These are phyloP conservation scores for Cebidichthys violaceus DNA, from an alignment of 2,113 vertebrate genomes.

Conservation along the genomic window DNA sequence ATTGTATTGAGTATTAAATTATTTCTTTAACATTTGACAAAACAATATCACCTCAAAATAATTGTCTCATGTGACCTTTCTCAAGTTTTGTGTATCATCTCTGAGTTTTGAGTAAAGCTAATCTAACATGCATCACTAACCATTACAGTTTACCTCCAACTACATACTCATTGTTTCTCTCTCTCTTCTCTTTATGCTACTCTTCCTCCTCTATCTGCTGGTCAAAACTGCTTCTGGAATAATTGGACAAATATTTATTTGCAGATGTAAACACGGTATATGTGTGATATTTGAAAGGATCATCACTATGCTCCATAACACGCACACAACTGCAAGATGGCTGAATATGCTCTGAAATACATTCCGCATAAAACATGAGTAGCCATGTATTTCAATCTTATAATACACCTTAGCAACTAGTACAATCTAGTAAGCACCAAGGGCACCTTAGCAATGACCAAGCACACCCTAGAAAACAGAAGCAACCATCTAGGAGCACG, in stretches of 20 bases:
- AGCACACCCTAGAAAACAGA: too few species aligned
- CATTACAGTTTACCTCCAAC: background rate
- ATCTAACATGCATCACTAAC: constrained; percentile 8
- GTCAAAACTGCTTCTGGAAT: constrained; percentile 4
- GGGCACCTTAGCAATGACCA: too few species aligned
- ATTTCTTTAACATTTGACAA: background rate
- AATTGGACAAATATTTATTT: constrained; percentile 44
- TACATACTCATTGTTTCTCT: background rate
- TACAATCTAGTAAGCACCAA: too few species aligned
- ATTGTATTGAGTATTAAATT: background rate
- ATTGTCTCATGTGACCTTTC: background rate
- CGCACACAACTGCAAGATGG: background rate
- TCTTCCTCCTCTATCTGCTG: background rate
- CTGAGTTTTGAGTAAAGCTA: background rate
- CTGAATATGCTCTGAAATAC: background rate
- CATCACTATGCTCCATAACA: background rate
- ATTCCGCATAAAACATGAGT: too few species aligned
- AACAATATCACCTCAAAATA: background rate
- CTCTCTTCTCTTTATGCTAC: too few species aligned
- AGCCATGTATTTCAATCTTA: too few species aligned
- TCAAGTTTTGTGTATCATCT: background rate
- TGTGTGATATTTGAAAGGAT: background rate
- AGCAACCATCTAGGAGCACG: too few species aligned
- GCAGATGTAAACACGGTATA: constrained; percentile 16
- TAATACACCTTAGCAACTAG: too few species aligned